Evolutionary conservation across 1,140 invertebrate species (phyloP).

Genomic region (Orchesella cincta): DNA sequence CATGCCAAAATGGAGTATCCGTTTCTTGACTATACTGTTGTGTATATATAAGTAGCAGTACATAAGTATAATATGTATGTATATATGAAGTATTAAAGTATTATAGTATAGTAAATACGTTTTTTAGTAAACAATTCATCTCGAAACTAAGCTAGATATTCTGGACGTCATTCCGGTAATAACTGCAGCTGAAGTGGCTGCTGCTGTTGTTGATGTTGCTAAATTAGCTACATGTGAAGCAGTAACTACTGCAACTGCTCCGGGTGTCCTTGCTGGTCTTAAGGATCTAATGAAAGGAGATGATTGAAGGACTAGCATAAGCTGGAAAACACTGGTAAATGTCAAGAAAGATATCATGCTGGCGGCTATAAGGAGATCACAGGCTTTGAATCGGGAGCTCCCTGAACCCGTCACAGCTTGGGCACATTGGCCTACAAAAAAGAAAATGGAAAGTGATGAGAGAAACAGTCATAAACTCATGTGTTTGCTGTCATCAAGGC

Average conservation of each 20-base stretch:
- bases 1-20: too few relatives aligned
- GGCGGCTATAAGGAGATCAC: conserved; percentile 39
- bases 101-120: background rate
- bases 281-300: conserved; percentile 16
- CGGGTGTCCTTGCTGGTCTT: background rate
- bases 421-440: conserved; percentile 42
- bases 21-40: too few relatives aligned
- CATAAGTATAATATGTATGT: background rate
- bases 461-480: background rate
- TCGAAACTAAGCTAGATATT: conserved; percentile 4
- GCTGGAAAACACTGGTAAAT: conserved; percentile 5
- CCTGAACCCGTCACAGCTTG: conserved; percentile 42
- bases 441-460: background rate
- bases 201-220: background rate
- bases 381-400: conserved; percentile 25
- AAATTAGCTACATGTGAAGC: background rate
- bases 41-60: background rate
- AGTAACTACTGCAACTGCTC: background rate
- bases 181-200: background rate
- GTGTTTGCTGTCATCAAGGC: background rate
- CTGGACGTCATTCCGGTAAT: conserved; percentile 21
- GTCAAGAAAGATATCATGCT: conserved; percentile 26
- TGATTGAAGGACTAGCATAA: conserved; percentile 29
- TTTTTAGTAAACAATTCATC: conserved; percentile 9
- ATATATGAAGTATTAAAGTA: conserved; percentile 1